These are phyloP conservation scores for Mustela lutreola DNA, from an alignment of 2,113 vertebrate genomes.

Conservation along the genomic window DNA sequence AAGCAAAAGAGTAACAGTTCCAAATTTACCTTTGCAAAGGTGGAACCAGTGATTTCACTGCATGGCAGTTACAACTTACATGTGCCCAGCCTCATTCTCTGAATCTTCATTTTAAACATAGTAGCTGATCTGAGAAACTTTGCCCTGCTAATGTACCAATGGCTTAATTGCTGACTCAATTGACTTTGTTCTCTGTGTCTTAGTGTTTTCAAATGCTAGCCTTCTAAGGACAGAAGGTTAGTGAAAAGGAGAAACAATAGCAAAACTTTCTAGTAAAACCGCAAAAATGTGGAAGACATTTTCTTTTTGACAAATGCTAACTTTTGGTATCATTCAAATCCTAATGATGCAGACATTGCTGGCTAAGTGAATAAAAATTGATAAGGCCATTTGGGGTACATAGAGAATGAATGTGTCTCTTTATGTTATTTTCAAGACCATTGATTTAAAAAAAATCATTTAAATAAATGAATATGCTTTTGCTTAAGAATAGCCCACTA, in stretches of 20 bases:
- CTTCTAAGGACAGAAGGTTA: neutral
- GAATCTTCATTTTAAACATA: neutral
- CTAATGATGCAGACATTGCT: neutral
- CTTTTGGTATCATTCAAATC: neutral
- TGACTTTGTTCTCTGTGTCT: neutral
- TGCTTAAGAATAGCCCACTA: neutral
- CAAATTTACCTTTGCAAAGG: neutral
- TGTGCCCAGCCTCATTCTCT: neutral
- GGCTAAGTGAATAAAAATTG: neutral
- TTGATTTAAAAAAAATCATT: slow-evolving; percentile 19
- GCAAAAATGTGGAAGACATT: neutral
- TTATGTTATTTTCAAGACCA: slow-evolving; percentile 15
- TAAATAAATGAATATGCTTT: slow-evolving; percentile 21
- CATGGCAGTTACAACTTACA: neutral
- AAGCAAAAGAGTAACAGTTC: neutral
- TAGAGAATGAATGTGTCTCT: neutral
- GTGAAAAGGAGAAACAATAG: neutral
- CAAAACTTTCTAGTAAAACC: neutral
- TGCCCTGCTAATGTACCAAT: neutral
- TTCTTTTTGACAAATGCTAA: neutral
- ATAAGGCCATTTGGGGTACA: neutral
- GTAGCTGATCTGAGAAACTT: neutral
- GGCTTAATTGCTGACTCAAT: neutral
- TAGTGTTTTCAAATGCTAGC: neutral
- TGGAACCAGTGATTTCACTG: neutral